These are phyloP conservation scores for Cathartes aura DNA, from an alignment of 2,113 vertebrate species.

Conservation along the genomic window DNA sequence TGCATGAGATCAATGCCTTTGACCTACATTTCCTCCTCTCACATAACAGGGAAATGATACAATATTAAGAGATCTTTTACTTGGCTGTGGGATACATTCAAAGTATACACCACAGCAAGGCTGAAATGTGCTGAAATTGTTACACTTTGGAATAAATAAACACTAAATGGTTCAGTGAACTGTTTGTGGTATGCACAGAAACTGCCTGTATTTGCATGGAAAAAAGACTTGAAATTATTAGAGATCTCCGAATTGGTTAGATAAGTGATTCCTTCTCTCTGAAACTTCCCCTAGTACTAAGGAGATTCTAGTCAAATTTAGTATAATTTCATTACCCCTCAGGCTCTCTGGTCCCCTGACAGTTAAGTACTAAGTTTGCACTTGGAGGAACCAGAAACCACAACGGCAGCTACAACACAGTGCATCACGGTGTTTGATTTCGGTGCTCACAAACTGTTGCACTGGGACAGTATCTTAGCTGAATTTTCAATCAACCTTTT, in stretches of 20 bases:
- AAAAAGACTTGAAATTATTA: background rate
- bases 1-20: background rate
- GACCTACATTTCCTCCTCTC: background rate
- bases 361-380: too few species aligned
- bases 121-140: background rate
- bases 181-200: background rate
- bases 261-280: background rate
- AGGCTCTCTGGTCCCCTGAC: background rate
- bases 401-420: background rate
- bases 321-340: background rate
- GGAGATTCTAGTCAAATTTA: background rate
- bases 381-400: background rate
- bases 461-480: background rate
- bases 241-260: background rate
- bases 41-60: background rate
- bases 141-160: background rate
- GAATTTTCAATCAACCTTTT: background rate
- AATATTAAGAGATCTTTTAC: background rate
- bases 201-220: background rate
- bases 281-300: background rate
- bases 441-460: background rate
- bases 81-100: background rate
- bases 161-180: background rate
- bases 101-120: background rate
- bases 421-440: too few species aligned